Evolutionary conservation across 2,888 invertebrate genomes (phyloP), one percentile per base, ranked within the genome.

Genomic region (Acanthacorydalis orientalis): DNA sequence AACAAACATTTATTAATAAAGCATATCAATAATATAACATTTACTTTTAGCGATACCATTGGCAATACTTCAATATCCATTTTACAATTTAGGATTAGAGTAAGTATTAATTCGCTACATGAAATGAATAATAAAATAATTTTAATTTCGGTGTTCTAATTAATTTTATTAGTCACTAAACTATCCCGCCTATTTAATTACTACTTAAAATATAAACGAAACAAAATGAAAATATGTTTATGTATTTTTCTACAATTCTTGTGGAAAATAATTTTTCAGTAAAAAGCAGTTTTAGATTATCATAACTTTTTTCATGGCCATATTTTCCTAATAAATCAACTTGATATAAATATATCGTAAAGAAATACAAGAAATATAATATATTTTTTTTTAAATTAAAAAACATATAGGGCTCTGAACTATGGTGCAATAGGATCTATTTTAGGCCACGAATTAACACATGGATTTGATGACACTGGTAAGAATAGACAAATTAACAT

Each of bases 71-170:
- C 85, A 86, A 62, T 80, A 80, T 64, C 88, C 88, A 15, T 84
- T 88, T 67, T 88, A 85, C 64, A 77, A 84, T 64, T 73, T 87
- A 62, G 88, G 88, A 55, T 68, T 86, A 51, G 84, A 86, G 87
- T 87, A 72, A 81, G 84, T 75, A 53, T 32, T 47, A 40, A 16
- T 33, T 48, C 11, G 6, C 6, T 12, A 14, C 7, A 14, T 14
- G 10, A 10, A 40, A 8, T 40, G 7, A 40, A 14, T 12, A 40
- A 7, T 40, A 40, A 15, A 14, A 7, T 40, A 15, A 14, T 12
- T 14, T 15, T 16, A 6, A 14, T 40, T 11, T n/a, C n/a, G 31
- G 23, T 12, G 4, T 43, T 14, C n/a, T n/a, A n/a, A n/a, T n/a
- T n/a, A n/a, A n/a, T n/a, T n/a, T n/a, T n/a, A n/a, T n/a, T n/a